Base-by-base conservation (phyloP, 2,113 vertebrate genomes). In the Leptocoma aspasia region DNA sequence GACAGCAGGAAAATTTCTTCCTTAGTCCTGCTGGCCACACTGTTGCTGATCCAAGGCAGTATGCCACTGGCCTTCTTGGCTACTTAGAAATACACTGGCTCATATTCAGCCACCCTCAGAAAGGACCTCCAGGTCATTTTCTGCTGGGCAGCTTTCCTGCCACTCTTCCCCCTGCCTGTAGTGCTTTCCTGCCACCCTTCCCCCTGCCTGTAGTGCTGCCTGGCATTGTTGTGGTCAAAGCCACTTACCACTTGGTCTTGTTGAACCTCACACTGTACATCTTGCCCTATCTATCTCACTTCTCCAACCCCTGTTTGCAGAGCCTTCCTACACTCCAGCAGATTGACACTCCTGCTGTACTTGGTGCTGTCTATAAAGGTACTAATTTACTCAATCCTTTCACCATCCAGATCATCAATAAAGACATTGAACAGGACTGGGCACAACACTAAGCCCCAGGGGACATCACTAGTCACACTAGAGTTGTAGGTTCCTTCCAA, bases 321-420 rank as follows among this genome's bases (percentile, higher is more conserved):
- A 72, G 9, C 45, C 13, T 59, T 35, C 35, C 26, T 26, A 22
- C 42, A 17, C 42, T 42, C 56, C 44, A 44, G 52, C 27, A 50
- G 31, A 57, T 42, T 0, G 0, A 42, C 21, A 27, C 6, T 52
- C 33, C 11, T 3, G 4, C 18, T 0, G 2, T 33, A 33, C 12
- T 33, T 72, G 22, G 11, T 50, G 50, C 12, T 35, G 31, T 42
- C 30, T 2, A 0, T 37, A 42, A 42, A 57, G 60, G 37, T 57
- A 42, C 27, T 19, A 10, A 42, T 50, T 57, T 13, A 50, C 12
- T 37, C 10, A 0, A 64, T 42, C 4, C 14, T 64, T 42, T 33
- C 27, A 54, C n/a, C n/a, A 50, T 57, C 31, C 12, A 59, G 18
- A 37, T 28, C 22, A 42, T 33, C 22, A 37, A 3, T 37, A 45